phyloP scores from a whole-genome alignment of 2,888 invertebrate genomes.

The Caenorhabditis sp. region DNA sequence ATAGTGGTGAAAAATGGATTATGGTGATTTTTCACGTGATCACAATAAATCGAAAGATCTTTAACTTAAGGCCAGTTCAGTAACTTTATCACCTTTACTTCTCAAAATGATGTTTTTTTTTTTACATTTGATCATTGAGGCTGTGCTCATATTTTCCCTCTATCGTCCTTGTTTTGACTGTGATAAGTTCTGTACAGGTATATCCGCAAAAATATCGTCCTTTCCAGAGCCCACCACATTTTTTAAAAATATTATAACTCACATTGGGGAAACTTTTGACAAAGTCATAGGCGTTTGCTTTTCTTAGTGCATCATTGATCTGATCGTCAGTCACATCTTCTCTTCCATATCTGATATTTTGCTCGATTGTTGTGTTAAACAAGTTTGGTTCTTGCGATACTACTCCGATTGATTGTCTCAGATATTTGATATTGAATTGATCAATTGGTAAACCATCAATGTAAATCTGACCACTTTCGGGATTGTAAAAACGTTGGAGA shows the following conservation, averaged over 20 bases:
- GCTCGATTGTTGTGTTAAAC: constrained; percentile 74
- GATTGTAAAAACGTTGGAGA: constrained; percentile 63
- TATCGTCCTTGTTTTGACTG: no score
- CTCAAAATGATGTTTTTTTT: no score
- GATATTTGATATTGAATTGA: constrained; percentile 73
- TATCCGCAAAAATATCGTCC: no score
- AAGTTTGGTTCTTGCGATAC: constrained; percentile 77
- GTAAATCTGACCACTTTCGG: constrained; percentile 61
- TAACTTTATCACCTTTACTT: no score
- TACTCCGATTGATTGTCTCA: constrained; percentile 72
- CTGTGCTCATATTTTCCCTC: no score
- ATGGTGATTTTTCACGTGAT: no score
- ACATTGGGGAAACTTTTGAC: constrained; percentile 70
- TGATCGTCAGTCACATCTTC: constrained; percentile 53
- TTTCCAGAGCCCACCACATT: no score
- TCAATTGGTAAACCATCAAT: constrained; percentile 73
- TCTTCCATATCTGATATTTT: constrained; percentile 73
- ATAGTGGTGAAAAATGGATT: no score
- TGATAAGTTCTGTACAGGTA: no score
- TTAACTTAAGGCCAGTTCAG: no score
- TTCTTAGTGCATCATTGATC: constrained; percentile 61
- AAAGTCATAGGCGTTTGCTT: constrained; percentile 73
- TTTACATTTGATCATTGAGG: no score
- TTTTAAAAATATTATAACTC: background rate
- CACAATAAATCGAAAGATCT: no score